Base-by-base conservation (phyloP, 2,797 vertebrate genomes). In the Eremophila alpestris region DNA sequence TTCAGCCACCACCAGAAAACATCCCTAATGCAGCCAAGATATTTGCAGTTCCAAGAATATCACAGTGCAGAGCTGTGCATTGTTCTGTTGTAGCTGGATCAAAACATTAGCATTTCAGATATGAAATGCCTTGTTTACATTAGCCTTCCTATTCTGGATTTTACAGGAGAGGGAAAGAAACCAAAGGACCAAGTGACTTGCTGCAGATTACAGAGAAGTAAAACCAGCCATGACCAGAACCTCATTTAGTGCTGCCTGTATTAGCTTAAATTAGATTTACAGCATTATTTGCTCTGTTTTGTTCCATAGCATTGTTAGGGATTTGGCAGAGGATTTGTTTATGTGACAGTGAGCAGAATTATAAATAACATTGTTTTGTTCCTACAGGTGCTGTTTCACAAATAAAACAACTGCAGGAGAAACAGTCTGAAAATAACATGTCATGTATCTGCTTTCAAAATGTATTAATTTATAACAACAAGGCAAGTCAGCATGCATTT, bases 361-460 rank as follows among this genome's bases (percentile, higher is more conserved):
- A 95, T 85, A 93, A 95, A 94, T 94, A 91, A 82, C 59, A 55
- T 67, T 54, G 34, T 58, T 94, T 94, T 94, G 51, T 88, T 83
- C 48, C 59, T 93, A 67, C 69, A 71, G 80, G 76, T 90, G 62
- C 64, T 77, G 27, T 36, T 94, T 93, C 69, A 80, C 89, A 87
- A 78, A 78, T 87, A 85, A 74, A 90, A 87, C n/a, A 11, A 79
- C 70, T 88, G 24, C 54, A 64, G 81, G 78, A 90, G 58, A 89
- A 95, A 80, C 19, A 41, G 36, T 45, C 54, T 73, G 76, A 85
- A 94, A 93, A 86, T 63, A 70, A 36, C n/a, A 14, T 49, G 23
- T 29, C 22, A 45, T 1, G 1, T 55, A 73, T 56, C 46, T 84
- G 64, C 79, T 62, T 73, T 94, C 38, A 82, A 68, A 90, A 49